phyloP scores from a whole-genome alignment of 2,888 invertebrate species.

The Caenorhabditis becei region DNA sequence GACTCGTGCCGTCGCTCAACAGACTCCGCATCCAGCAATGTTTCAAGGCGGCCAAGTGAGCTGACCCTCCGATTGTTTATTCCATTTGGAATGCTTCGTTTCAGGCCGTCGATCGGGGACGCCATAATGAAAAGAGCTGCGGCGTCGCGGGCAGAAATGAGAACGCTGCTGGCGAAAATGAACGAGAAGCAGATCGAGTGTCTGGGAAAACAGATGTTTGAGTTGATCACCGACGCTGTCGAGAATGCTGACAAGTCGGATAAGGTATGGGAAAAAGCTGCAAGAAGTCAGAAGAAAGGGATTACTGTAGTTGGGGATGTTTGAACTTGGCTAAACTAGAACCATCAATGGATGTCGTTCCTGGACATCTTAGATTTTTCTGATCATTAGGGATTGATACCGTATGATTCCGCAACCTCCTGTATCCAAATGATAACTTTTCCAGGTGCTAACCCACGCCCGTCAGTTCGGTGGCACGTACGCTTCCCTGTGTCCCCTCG shows the following conservation, averaged over 20 bases:
- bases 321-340: no score
- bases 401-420: no score
- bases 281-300: no score
- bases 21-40: conserved; percentile 79
- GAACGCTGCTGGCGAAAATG: conserved; percentile 73
- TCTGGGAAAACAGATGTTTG: conserved; percentile 70
- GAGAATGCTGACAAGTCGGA: conserved; percentile 76
- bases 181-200: conserved; percentile 73
- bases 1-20: conserved; percentile 77
- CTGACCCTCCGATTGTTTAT: not conserved
- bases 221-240: conserved; percentile 76
- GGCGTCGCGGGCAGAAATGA: conserved; percentile 75
- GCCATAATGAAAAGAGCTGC: conserved; percentile 78
- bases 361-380: no score
- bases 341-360: no score
- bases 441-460: conserved; percentile 68
- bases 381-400: no score
- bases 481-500: conserved; percentile 75
- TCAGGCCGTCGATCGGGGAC: conserved; percentile 77
- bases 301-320: not conserved
- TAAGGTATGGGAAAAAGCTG: conserved; percentile 63
- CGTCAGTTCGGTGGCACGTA: conserved; percentile 74
- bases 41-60: conserved; percentile 78
- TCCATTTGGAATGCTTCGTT: not conserved
- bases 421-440: not conserved